These are phyloP conservation scores for Rousettus madagascariensis DNA, from an alignment of 2,797 vertebrate genomes.

Conservation along the genomic window DNA sequence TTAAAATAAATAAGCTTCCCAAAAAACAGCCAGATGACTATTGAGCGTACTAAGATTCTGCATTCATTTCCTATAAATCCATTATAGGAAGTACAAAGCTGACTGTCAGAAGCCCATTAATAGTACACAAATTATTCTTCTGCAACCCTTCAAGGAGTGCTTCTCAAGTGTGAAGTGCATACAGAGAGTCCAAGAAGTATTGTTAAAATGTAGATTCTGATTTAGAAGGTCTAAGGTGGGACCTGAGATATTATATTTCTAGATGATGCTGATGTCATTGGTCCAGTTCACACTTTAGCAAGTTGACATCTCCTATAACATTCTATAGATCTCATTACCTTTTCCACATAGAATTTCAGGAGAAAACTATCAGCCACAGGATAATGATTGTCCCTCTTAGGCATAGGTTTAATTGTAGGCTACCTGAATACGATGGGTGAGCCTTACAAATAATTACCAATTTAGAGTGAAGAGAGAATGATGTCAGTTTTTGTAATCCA, in stretches of 20 bases:
- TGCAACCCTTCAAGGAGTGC: too few species aligned
- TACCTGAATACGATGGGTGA: not conserved
- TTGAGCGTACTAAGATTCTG: not conserved
- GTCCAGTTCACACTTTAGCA: not conserved
- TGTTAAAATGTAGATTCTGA: not conserved
- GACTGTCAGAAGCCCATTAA: not conserved
- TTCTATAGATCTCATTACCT: too few species aligned
- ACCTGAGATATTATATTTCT: not conserved
- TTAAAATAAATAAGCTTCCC: not conserved
- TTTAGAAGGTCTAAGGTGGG: not conserved
- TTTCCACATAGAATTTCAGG: not conserved
- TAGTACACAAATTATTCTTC: not conserved
- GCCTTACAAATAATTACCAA: not conserved
- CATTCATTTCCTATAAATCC: not conserved
- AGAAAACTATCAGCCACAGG: not conserved
- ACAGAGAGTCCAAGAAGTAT: not conserved
- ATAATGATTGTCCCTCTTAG: not conserved
- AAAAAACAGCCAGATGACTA: not conserved
- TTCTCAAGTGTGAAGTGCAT: not conserved
- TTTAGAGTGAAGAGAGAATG: not conserved
- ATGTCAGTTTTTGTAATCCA: not conserved
- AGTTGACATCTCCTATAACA: not conserved
- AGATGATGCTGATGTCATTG: not conserved
- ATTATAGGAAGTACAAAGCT: not conserved
- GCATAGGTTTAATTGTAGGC: not conserved